Base-by-base conservation (phyloP, 2,888 invertebrate genomes). In the Germaria angustata region DNA sequence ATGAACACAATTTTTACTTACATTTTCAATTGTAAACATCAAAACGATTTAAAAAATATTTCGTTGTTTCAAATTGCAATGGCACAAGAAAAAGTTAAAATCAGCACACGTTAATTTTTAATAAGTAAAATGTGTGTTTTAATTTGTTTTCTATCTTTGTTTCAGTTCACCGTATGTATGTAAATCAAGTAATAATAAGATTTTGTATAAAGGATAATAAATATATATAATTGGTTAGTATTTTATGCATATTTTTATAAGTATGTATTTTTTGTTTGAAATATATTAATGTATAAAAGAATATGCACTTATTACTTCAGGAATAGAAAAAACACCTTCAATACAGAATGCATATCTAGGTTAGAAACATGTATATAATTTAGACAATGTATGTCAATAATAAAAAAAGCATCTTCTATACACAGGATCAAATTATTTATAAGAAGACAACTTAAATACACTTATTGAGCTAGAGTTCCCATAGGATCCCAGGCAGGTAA, bases 401-500 rank as follows among this genome's bases (percentile, higher is more conserved):
- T 3, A 68, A 69, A 51, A 53, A 53, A 20, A 32, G 46, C 46
- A 20, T 11, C 39, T 66, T 68, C 24, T 34, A 51, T 41, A 32
- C 28, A 20, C 7, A 41, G 17, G 17, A 13, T 65, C 49, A 15
- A 34, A 49, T 8, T 78, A 55, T 79, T 63, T 71, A 68, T 22
- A 71, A 61, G 39, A 61, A 53, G 24, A 59, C 36, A 61, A 53
- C 22, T 46, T 20, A 69, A 63, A 57, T 28, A 6, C 6, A 28
- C 24, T 86, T 87, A 90, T 81, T 90, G 87, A 61, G 96, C 96
- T 77, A 96, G 92, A 1, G 95, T 95, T 76, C 97, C 97, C 96
- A 98, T 97, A 1, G 97, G 97, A 91, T 98, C 97, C 97, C 97
- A 98, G 0, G 97, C 97, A 2, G 97, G 97, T 87, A 98, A 92